These are phyloP conservation scores for Maniola hyperantus DNA, from an alignment of 2,888 invertebrate genomes.

Conservation along the genomic window DNA sequence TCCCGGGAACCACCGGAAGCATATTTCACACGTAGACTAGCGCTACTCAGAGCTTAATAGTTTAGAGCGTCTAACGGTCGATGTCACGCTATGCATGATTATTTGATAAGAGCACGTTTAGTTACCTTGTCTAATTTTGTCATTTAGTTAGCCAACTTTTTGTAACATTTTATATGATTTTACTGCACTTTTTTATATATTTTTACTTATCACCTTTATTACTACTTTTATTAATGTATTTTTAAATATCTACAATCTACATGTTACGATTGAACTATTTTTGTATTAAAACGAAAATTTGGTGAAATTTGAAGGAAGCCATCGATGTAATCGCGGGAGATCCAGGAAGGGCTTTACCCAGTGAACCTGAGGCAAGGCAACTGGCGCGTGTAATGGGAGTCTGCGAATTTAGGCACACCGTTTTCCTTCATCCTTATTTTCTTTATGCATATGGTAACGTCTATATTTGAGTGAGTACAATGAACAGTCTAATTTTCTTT, in stretches of 20 bases:
- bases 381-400: constrained; percentile 76
- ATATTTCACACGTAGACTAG: constrained; percentile 75
- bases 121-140: constrained; percentile 53
- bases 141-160: constrained; percentile 58
- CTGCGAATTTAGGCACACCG: constrained; percentile 55
- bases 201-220: constrained; percentile 46
- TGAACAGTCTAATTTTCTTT: constrained; percentile 33
- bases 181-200: constrained; percentile 61
- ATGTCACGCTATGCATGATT: constrained; percentile 80
- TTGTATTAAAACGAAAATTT: constrained; percentile 46
- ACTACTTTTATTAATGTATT: constrained; percentile 27
- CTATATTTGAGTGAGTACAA: constrained; percentile 42
- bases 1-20: constrained; percentile 80
- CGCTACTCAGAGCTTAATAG: constrained; percentile 69
- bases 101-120: constrained; percentile 78
- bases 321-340: constrained; percentile 59
- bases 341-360: constrained; percentile 63
- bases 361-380: constrained; percentile 66
- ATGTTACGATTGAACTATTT: constrained; percentile 33
- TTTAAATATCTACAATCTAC: constrained; percentile 18
- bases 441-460: constrained; percentile 52
- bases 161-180: constrained; percentile 61
- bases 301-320: constrained; percentile 55
- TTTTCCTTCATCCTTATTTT: constrained; percentile 46
- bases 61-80: constrained; percentile 69